phyloP scores from a whole-genome alignment of 1,140 invertebrate species.

The Platorchestia sp. region DNA sequence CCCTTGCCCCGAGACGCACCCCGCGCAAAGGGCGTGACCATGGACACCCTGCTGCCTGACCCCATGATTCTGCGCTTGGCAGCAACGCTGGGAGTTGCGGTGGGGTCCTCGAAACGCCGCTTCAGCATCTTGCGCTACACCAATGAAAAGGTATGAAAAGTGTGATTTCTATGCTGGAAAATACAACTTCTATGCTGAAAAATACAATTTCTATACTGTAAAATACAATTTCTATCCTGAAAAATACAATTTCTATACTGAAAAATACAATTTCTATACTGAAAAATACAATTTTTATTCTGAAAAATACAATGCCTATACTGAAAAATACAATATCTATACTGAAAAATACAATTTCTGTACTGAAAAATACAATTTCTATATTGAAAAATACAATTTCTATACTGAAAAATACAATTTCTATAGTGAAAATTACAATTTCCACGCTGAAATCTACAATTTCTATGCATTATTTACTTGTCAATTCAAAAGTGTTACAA shows the following conservation, averaged over 20 bases:
- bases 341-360: too few species aligned
- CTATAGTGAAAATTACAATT: too few species aligned
- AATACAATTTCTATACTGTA: background rate
- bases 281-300: background rate
- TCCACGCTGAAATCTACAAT: too few species aligned
- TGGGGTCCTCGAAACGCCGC: constrained; percentile 57
- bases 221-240: background rate
- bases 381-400: too few species aligned
- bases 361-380: too few species aligned
- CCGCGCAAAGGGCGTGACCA: background rate
- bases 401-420: too few species aligned
- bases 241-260: background rate
- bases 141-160: too few species aligned
- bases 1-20: background rate
- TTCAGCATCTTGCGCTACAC: constrained; percentile 56
- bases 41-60: background rate
- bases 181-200: background rate
- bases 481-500: too few species aligned
- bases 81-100: constrained; percentile 56
- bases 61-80: constrained; percentile 6
- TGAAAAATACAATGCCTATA: background rate
- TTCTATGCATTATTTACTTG: too few species aligned
- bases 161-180: background rate
- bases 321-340: too few species aligned
- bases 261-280: background rate